These are phyloP conservation scores for Oryzias sinensis DNA, from an alignment of 2,797 vertebrate species.

Conservation along the genomic window DNA sequence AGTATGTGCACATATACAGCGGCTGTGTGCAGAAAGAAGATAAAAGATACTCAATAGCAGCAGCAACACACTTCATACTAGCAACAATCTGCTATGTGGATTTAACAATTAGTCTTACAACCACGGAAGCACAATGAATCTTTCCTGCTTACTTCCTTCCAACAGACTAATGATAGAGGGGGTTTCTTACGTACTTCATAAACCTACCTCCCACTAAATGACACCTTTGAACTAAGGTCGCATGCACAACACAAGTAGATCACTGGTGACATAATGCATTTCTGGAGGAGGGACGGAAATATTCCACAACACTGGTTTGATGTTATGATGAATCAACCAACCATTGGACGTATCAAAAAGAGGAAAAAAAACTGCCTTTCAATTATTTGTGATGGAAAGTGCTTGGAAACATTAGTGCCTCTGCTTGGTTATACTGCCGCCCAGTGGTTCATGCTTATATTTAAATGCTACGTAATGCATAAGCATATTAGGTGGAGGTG, in stretches of 20 bases:
- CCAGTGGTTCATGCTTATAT: conserved; percentile 32
- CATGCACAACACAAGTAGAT: conserved; percentile 8
- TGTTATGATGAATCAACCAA: conserved; percentile 49
- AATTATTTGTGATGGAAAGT: conserved; percentile 53
- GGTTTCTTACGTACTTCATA: conserved; percentile 1
- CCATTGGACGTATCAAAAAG: conserved; percentile 39
- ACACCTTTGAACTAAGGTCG: conserved; percentile 9
- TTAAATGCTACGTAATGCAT: conserved; percentile 6
- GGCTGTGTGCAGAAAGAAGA: conserved; percentile 49
- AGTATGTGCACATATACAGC: conserved; percentile 64
- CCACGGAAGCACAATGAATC: conserved; percentile 4
- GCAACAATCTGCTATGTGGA: conserved; percentile 14
- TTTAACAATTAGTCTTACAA: conserved; percentile 28
- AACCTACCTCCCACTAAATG: conserved; percentile 19
- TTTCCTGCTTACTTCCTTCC: conserved; percentile 21
- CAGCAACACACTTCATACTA: conserved; percentile 11
- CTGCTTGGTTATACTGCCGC: conserved; percentile 48
- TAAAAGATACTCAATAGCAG: conserved; percentile 51
- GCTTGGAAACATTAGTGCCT: conserved; percentile 11
- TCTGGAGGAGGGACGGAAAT: conserved; percentile 18
- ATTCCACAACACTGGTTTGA: conserved; percentile 58
- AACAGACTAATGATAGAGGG: conserved; percentile 15
- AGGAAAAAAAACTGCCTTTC: conserved; percentile 36
- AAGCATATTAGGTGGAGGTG: no score
- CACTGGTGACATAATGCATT: conserved; percentile 38